These are phyloP conservation scores for Mionectes macconnelli DNA, from an alignment of 2,113 vertebrate genomes.

Conservation along the genomic window DNA sequence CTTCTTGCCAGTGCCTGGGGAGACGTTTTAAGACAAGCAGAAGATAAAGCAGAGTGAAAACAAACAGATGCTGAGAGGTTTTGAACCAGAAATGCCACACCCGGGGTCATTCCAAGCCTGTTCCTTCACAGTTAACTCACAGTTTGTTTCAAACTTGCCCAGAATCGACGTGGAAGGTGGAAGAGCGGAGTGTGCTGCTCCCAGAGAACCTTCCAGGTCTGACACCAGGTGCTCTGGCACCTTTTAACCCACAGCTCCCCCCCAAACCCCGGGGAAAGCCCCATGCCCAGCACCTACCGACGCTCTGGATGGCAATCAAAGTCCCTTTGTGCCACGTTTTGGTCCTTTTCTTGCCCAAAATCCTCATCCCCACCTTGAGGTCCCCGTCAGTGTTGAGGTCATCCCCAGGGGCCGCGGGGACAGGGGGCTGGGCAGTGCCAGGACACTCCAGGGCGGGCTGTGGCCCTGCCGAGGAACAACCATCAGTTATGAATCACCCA, in stretches of 20 bases:
- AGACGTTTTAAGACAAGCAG: not conserved
- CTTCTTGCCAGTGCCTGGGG: conserved; percentile 82
- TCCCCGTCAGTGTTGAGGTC: conserved; percentile 85
- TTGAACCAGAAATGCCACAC: accelerated
- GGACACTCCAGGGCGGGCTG: not conserved
- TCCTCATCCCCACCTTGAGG: conserved; percentile 85
- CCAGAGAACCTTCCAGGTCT: not conserved
- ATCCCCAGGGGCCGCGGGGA: conserved; percentile 48
- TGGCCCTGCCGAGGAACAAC: not conserved
- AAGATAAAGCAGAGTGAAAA: accelerated
- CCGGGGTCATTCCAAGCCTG: accelerated
- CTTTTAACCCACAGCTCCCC: accelerated
- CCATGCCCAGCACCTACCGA: conserved; percentile 63
- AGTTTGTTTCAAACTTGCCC: not conserved
- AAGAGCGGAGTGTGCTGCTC: accelerated
- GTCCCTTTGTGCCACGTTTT: conserved; percentile 95
- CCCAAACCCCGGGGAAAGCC: not conserved
- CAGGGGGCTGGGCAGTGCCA: not conserved
- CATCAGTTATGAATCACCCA: not conserved
- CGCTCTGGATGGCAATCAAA: conserved; percentile 86
- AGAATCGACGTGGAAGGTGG: accelerated
- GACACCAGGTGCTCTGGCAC: not conserved
- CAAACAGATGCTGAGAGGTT: accelerated
- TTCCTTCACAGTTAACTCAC: not conserved
- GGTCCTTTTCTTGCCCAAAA: conserved; percentile 95